phyloP scores from a whole-genome alignment of 2,113 vertebrate species.

The Ctenomys sociabilis region DNA sequence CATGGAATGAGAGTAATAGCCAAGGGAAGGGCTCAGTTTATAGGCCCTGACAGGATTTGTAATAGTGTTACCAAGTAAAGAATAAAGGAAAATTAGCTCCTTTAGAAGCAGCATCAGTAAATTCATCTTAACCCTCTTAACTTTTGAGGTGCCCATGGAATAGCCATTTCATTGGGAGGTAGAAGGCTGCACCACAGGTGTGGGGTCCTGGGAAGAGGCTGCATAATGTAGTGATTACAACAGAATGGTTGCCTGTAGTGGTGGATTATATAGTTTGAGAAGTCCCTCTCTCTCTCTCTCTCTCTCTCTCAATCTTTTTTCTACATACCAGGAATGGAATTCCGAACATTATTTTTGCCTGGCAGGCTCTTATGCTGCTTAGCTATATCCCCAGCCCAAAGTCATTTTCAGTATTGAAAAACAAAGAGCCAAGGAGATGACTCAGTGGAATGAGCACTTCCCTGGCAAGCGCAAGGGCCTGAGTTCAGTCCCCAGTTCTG shows the following conservation, averaged over 20 bases:
- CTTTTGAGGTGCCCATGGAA: background rate
- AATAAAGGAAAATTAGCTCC: background rate
- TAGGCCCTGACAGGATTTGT: background rate
- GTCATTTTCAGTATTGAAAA: constrained; percentile 1
- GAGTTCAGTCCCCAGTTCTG: no score
- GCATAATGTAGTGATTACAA: background rate
- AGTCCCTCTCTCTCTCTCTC: background rate
- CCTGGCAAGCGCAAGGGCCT: no score
- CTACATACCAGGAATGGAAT: no score
- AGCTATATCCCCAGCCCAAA: background rate
- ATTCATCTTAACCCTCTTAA: background rate
- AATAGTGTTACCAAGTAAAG: background rate
- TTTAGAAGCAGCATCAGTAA: background rate
- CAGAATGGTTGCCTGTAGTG: background rate
- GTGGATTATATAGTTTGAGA: background rate
- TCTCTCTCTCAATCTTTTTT: no score
- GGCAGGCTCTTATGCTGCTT: no score
- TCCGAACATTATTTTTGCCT: no score
- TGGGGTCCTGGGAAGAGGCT: background rate
- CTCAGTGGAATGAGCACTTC: no score
- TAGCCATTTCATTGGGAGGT: background rate
- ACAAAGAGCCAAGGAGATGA: no score
- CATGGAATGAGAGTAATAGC: background rate
- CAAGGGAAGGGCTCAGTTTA: background rate
- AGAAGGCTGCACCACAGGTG: background rate